Evolutionary conservation across 2,797 vertebrate species (phyloP).

Genomic region (Artibeus jamaicensis): DNA sequence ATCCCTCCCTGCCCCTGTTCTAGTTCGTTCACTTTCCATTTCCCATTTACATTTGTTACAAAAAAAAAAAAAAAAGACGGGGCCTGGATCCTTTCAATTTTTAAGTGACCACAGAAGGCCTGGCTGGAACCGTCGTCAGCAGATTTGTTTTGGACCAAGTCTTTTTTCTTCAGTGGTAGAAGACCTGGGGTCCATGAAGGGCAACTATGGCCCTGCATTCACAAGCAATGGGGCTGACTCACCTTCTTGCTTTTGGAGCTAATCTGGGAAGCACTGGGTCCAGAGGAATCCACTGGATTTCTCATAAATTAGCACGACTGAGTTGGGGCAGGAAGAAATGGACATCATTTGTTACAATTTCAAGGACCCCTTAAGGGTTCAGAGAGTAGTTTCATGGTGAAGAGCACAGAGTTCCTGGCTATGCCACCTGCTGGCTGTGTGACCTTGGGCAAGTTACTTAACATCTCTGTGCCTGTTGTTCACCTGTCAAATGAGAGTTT

Average conservation of each 20-base stretch:
- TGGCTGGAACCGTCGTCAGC: not conserved
- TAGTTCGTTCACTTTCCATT: not conserved
- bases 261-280: not conserved
- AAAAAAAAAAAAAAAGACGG: not conserved
- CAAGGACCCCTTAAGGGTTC: not conserved
- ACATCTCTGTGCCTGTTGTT: not conserved
- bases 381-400: not conserved
- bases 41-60: slow-evolving; percentile 12
- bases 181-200: not conserved
- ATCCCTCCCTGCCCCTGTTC: not conserved
- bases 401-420: not conserved
- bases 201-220: not conserved
- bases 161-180: not conserved
- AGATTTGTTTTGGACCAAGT: slow-evolving; percentile 55
- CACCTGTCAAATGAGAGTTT: not conserved
- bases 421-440: not conserved
- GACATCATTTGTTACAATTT: not conserved
- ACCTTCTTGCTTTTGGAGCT: not conserved
- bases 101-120: slow-evolving; percentile 51
- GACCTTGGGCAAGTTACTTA: slow-evolving; percentile 16
- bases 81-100: not conserved
- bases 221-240: not conserved
- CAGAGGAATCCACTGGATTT: not conserved
- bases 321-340: not conserved
- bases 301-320: not conserved